phyloP scores from a whole-genome alignment of 2,888 invertebrate species.

The Eupithecia insigniata region DNA sequence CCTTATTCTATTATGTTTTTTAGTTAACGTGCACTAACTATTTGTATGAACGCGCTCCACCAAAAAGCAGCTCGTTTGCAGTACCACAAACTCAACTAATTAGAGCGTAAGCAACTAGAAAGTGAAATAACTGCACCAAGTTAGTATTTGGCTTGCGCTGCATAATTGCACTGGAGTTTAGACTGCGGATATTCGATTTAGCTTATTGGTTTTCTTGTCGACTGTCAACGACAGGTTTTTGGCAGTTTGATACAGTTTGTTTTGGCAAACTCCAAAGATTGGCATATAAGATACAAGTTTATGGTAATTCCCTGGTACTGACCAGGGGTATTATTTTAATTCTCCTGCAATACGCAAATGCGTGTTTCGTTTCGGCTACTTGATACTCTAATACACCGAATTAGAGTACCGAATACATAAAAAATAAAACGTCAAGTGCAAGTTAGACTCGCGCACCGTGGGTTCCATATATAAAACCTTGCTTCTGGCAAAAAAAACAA shows the following conservation, averaged over 20 bases:
- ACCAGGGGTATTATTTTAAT: too few relatives aligned
- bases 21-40: background rate
- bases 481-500: too few relatives aligned
- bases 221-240: background rate
- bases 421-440: too few relatives aligned
- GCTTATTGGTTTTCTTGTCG: background rate
- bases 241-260: background rate
- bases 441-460: too few relatives aligned
- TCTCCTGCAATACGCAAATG: too few relatives aligned
- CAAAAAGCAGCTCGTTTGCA: conserved; percentile 5
- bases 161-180: conserved; percentile 18
- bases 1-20: background rate
- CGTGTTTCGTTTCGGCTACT: too few relatives aligned
- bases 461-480: too few relatives aligned
- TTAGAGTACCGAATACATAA: too few relatives aligned
- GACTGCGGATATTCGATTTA: background rate
- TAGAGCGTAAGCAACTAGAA: conserved; percentile 38
- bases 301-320: too few relatives aligned
- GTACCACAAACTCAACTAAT: conserved; percentile 28
- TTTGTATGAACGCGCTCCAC: conserved; percentile 3
- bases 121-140: conserved; percentile 35
- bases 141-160: conserved; percentile 21
- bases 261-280: too few relatives aligned
- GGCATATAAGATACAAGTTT: too few relatives aligned
- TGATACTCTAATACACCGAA: too few relatives aligned